phyloP scores from a whole-genome alignment of 2,797 vertebrate species.

The Hoplostethus atlanticus region DNA sequence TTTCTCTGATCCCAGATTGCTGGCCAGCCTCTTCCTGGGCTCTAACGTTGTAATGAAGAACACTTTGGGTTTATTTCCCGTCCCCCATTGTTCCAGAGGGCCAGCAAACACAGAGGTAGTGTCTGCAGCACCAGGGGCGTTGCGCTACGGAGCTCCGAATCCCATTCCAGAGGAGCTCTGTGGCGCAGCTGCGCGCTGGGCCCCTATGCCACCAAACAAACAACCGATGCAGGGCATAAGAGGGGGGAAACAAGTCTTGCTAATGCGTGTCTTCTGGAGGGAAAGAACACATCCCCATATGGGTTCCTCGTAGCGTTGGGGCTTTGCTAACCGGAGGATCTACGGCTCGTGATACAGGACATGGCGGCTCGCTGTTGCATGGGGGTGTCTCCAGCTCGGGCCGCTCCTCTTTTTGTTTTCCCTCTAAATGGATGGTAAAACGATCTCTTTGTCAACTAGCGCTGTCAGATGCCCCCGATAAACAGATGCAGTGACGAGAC shows the following conservation, averaged over 20 bases:
- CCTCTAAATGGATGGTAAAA: constrained; percentile 62
- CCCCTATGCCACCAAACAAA: constrained; percentile 58
- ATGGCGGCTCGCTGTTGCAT: constrained; percentile 56
- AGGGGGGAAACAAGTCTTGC: constrained; percentile 34
- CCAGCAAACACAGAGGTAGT: constrained; percentile 49
- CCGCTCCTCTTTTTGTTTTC: constrained; percentile 33
- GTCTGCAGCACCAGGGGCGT: constrained; percentile 34
- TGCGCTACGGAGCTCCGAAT: constrained; percentile 34
- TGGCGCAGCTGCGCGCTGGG: constrained; percentile 63
- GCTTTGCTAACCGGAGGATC: constrained; percentile 58
- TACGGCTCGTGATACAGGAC: constrained; percentile 37
- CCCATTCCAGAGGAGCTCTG: constrained; percentile 68
- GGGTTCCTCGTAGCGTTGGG: constrained; percentile 44
- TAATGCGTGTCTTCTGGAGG: constrained; percentile 50
- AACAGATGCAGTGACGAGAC: constrained; percentile 67
- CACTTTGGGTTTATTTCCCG: constrained; percentile 55
- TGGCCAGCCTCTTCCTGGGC: constrained; percentile 40
- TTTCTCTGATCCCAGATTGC: constrained; percentile 71
- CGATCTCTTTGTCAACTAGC: constrained; percentile 57
- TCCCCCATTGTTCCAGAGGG: constrained; percentile 55
- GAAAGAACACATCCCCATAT: constrained; percentile 54
- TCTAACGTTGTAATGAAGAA: constrained; percentile 66
- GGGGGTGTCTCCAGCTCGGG: constrained; percentile 52
- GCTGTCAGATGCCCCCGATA: constrained; percentile 65
- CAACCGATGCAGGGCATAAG: constrained; percentile 33